A percentile compares a stretch with the other conserved stretches of the same genome.
Evolutionary conservation across 2,797 vertebrate species (phyloP).

Genomic region (Pseudomugil gertrudae): DNA sequence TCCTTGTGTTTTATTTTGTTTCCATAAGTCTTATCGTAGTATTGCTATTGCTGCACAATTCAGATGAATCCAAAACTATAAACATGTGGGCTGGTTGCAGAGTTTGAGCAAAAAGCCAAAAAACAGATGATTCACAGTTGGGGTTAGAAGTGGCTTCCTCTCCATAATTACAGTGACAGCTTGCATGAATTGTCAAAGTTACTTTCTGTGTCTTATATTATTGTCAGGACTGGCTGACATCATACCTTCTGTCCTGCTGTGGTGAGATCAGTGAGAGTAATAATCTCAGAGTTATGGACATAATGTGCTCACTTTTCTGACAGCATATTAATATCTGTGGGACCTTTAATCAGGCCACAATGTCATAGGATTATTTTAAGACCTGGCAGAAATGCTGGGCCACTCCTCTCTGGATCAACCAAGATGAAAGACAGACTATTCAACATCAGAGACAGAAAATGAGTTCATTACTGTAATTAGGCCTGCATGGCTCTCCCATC

Average conservation of each 20-base stretch:
- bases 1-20: conserved; percentile 35
- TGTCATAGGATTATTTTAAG: conserved; percentile 82
- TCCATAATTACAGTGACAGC: conserved; percentile 4
- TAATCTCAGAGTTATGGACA: conserved; percentile 54
- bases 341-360: conserved; percentile 77
- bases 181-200: conserved; percentile 19
- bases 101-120: conserved; percentile 22
- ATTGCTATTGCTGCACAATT: not conserved
- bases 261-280: conserved; percentile 40
- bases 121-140: conserved; percentile 13
- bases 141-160: conserved; percentile 10
- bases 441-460: conserved; percentile 70
- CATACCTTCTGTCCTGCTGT: conserved; percentile 10
- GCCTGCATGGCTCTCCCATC: conserved; percentile 55
- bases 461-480: conserved; percentile 81
- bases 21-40: conserved; percentile 19
- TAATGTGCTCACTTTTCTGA: conserved; percentile 52
- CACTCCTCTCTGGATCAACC: conserved; percentile 64
- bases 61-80: not conserved
- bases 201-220: conserved; percentile 27
- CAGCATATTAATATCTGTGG: conserved; percentile 66
- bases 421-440: conserved; percentile 66
- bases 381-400: conserved; percentile 61
- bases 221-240: conserved; percentile 25
- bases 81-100: not conserved